phyloP scores from a whole-genome alignment of 2,113 vertebrate species.

The Mirounga angustirostris region DNA sequence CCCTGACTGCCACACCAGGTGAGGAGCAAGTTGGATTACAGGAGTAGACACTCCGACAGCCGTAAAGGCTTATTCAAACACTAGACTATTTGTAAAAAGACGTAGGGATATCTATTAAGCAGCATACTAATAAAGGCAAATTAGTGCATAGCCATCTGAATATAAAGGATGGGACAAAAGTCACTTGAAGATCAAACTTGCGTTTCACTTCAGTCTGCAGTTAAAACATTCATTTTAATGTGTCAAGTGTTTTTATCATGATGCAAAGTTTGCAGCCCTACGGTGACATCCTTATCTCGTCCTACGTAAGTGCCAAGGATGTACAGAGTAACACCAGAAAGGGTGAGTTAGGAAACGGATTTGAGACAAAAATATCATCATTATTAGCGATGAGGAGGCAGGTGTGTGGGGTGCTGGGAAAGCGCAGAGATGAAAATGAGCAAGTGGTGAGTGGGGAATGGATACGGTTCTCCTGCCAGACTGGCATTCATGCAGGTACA shows the following conservation, averaged over 20 bases:
- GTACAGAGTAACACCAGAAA: no score
- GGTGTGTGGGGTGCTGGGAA: background rate
- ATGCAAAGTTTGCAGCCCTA: background rate
- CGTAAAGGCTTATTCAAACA: constrained; percentile 14
- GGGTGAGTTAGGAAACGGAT: background rate
- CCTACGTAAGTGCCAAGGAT: background rate
- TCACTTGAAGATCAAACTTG: background rate
- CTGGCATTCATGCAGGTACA: background rate
- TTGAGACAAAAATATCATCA: background rate
- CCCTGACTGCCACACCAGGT: background rate
- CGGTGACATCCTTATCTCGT: background rate
- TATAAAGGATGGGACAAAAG: background rate
- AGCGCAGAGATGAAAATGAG: background rate
- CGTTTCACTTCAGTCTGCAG: background rate
- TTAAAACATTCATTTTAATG: background rate
- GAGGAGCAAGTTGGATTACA: constrained; percentile 13
- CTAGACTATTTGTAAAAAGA: background rate
- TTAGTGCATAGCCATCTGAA: background rate
- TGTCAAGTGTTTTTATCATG: background rate
- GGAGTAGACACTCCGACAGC: constrained; percentile 45
- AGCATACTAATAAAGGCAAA: constrained; percentile 1
- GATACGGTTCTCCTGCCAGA: background rate
- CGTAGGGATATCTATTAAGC: constrained; percentile 44
- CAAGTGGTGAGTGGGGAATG: background rate
- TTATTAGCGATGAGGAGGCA: background rate